Evolutionary conservation across 2,113 vertebrate genomes (phyloP).

Genomic region (Sinosuthora webbiana): DNA sequence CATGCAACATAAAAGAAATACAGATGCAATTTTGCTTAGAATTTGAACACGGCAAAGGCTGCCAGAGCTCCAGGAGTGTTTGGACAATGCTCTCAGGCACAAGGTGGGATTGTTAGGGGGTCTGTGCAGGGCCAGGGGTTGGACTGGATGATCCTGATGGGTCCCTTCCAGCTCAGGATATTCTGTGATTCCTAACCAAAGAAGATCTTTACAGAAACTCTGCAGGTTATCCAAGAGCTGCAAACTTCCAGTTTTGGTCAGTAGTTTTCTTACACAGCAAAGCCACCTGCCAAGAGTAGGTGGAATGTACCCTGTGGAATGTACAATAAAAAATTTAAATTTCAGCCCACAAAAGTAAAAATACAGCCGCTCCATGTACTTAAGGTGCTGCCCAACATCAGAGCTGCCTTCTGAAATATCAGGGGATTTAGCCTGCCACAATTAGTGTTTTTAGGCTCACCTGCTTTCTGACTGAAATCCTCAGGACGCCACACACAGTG

Average conservation of each 20-base stretch:
- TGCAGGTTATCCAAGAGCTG: background rate
- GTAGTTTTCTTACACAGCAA: background rate
- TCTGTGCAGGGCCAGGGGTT: background rate
- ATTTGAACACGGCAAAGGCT: background rate
- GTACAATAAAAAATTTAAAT: background rate
- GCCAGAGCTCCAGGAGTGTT: background rate
- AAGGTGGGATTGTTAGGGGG: background rate
- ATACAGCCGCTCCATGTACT: background rate
- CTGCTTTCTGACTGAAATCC: background rate
- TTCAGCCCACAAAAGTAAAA: background rate
- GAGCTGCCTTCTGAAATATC: background rate
- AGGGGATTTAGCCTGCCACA: background rate
- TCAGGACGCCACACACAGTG: background rate
- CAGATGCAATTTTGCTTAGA: background rate
- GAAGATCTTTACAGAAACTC: background rate
- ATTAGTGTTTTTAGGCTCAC: background rate
- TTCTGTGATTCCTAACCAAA: background rate
- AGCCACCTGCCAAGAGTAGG: background rate
- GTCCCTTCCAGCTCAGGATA: background rate
- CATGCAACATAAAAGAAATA: background rate
- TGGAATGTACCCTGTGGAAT: background rate
- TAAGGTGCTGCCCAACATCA: background rate
- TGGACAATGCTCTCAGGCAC: background rate
- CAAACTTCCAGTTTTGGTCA: fast-evolving
- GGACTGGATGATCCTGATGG: too few species aligned